Conservation (phyloP, 2,888 invertebrate genomes). For the Erebia aethiops region DNA sequence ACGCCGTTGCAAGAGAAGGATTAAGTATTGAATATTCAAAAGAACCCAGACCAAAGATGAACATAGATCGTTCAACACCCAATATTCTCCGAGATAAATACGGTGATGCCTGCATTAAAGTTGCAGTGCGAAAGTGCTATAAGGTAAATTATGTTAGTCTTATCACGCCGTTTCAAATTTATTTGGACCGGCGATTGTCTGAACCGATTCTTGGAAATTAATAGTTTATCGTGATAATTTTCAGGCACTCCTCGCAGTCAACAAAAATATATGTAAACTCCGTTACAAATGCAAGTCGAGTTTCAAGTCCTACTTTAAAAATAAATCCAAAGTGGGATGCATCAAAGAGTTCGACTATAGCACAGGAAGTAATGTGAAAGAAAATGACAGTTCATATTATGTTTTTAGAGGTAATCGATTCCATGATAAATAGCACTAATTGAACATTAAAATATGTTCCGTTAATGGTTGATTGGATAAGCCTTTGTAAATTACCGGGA, state of each 20-base stretch:
- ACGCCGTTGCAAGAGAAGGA: slow-evolving; percentile 1
- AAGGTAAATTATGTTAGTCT: slow-evolving; percentile 32
- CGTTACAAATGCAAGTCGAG: slow-evolving; percentile 44
- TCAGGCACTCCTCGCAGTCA: slow-evolving; percentile 52
- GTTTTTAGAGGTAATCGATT: neutral
- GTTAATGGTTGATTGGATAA: neutral
- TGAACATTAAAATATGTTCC: too few species aligned
- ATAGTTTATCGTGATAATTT: neutral
- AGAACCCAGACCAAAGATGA: neutral
- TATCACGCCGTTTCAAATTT: too few species aligned
- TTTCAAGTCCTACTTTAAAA: slow-evolving; percentile 45
- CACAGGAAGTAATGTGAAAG: neutral
- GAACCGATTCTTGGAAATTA: neutral
- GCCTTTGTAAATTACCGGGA: neutral
- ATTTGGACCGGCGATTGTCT: too few species aligned
- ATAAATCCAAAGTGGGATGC: slow-evolving; percentile 47
- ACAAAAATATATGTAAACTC: slow-evolving; percentile 43
- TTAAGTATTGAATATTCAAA: slow-evolving; percentile 6
- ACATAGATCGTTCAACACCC: neutral
- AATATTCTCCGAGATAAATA: slow-evolving; percentile 51
- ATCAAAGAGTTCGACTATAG: slow-evolving; percentile 42
- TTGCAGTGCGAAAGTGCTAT: slow-evolving; percentile 60
- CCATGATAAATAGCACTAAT: neutral
- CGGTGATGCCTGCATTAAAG: slow-evolving; percentile 58
- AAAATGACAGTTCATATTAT: neutral